Conservation (phyloP, 2,888 invertebrate genomes). For the Nomada flava region DNA sequence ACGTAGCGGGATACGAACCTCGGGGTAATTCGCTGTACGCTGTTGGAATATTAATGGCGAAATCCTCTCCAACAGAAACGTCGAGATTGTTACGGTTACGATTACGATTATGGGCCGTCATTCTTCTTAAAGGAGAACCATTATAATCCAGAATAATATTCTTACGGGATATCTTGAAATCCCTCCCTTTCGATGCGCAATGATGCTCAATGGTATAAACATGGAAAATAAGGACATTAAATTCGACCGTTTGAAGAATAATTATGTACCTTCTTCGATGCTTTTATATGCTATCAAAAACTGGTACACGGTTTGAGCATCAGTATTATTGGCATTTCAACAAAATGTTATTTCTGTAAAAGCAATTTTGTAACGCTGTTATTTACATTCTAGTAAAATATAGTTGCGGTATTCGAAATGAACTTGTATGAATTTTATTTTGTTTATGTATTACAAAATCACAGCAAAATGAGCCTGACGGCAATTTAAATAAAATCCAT, state of each 20-base stretch:
- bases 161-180: slow-evolving; percentile 36
- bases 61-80: slow-evolving; percentile 58
- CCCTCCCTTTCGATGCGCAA: background rate
- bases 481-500: background rate
- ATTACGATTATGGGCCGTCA: slow-evolving; percentile 66
- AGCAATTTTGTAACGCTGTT: background rate
- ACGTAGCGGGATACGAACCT: slow-evolving; percentile 34
- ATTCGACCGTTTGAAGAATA: background rate
- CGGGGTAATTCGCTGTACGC: slow-evolving; percentile 45
- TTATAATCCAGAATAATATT: slow-evolving; percentile 52
- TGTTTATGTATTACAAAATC: background rate
- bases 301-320: too few species aligned
- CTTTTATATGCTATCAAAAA: too few species aligned
- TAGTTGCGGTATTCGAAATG: background rate
- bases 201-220: background rate
- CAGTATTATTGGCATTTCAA: background rate
- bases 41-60: slow-evolving; percentile 68
- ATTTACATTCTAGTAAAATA: background rate
- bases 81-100: slow-evolving; percentile 62
- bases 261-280: background rate
- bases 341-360: background rate
- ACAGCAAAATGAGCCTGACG: too few species aligned
- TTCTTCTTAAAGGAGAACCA: slow-evolving; percentile 61
- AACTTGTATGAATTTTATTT: background rate
- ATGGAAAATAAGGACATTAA: background rate